Evolutionary conservation across 2,113 vertebrate species (phyloP).

Genomic region (Macrotis lagotis): DNA sequence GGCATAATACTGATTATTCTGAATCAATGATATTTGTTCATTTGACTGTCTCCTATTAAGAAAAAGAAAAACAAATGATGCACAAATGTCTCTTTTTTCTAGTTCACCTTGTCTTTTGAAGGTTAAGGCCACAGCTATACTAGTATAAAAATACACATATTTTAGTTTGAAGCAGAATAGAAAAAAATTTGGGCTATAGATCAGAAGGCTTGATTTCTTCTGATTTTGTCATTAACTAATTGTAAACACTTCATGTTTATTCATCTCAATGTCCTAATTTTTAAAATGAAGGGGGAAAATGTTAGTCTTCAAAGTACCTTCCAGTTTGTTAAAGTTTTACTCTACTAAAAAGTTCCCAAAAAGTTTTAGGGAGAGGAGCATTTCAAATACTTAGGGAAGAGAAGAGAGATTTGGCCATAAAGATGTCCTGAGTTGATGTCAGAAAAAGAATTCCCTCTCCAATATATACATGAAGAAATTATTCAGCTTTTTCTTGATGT

Average conservation of each 20-base stretch:
- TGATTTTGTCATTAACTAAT: not conserved
- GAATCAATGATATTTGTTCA: slow-evolving; percentile 36
- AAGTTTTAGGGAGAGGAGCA: not conserved
- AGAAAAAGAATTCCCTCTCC: not conserved
- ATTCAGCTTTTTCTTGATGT: not conserved
- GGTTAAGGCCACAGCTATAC: not conserved
- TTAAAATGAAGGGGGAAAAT: not conserved
- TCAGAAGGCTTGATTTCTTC: not conserved
- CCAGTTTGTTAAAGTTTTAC: not conserved
- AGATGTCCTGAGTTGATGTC: not conserved
- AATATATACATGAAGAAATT: not conserved
- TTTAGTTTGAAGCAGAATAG: not conserved
- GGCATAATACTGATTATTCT: slow-evolving; percentile 45
- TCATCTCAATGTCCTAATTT: not conserved
- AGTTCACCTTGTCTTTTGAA: not conserved
- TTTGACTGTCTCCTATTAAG: not conserved
- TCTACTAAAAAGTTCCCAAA: not conserved
- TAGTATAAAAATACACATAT: slow-evolving; percentile 4
- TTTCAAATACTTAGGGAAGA: not conserved
- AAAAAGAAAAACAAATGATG: slow-evolving; percentile 37
- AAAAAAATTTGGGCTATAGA: not conserved
- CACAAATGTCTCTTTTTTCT: not conserved
- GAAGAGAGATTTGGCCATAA: not conserved
- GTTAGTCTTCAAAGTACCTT: not conserved
- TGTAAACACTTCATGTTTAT: not conserved